Evolutionary conservation across 1,140 invertebrate genomes (phyloP), one percentile per base, ranked within the genome.

Genomic region (Vanessa atalanta): DNA sequence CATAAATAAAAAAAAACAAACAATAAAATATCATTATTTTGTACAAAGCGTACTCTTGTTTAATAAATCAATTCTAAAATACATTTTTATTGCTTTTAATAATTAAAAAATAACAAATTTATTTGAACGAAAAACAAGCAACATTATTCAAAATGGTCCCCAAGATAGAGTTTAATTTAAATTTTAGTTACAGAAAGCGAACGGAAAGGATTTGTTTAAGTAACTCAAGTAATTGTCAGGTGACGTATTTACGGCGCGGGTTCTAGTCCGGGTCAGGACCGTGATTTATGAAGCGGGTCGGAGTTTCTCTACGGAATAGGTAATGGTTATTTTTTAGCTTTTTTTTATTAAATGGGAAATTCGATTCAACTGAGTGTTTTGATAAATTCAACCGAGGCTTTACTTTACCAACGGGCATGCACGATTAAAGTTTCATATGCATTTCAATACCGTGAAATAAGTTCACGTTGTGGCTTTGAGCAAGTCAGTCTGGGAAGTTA

Each of bases 161-260:
- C 63, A 31, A 20, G 63, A 43, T 57, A 23, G 23, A 15, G 5
- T 31, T 70, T 51, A 53, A 67, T 67, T 48, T 70, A 61, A 70
- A 70, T 70, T 70, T 70, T 61, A 70, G 43, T 43, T 69, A 69
- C 12, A 23, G 48, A 15, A 69, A 61, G n/a, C 47, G 68, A 67
- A 57, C 23, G 47, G 43, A 71, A 65, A 47, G 66, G 68, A 74
- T 73, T 77, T 81, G 64, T 74, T 78, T 75, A 72, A 75, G 68
- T 70, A 67, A 82, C 70, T 73, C 72, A 72, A 79, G 79, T 83
- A 84, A 84, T 84, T 84, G 83, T 84, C 83, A 84, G 81, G 68
- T 83, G 81, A 83, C 55, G 78, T 81, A 84, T 84, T 84, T 84
- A 84, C 78, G 74, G 70, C 64, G 73, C 68, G 55, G 63, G 73